Evolutionary conservation across 2,797 vertebrate genomes (phyloP), one percentile per base, ranked within the genome.

Genomic region (Hozukius guyotensis): DNA sequence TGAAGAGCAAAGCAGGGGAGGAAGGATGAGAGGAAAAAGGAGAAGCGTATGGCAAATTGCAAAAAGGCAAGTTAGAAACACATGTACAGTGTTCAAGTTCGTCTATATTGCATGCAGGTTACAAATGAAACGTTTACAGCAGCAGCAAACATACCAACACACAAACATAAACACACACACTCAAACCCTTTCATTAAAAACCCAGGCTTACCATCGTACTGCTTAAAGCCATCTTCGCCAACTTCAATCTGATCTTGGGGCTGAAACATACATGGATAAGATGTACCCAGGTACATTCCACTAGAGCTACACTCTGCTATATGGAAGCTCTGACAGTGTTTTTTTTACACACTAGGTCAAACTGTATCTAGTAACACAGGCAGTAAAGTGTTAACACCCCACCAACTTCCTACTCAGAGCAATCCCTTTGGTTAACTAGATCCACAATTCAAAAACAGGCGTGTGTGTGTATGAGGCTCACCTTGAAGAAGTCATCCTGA

Each of bases 401-500:
- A 69, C 76, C 34, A 38, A 61, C 76, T 52, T 11, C 20, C 53
- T 60, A 81, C 61, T 60, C 57, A 61, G 20, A 83, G 29, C 24
- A 49, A 72, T 69, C 42, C 68, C 59, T 69, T n/a, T 13, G 9
- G 18, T 46, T 75, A 67, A 70, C 63, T 75, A 32, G 1, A 77
- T 59, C 4, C 25, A 72, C n/a, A 62, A 56, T 56, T 34, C 2
- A 59, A 18, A 16, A 2, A 32, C 0, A 53, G 20, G 20, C 8
- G 1, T 18, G 3, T 72, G 24, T 34, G 60, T 61, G 32, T 20
- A 10, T 8, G 56, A 4, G 56, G 60, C 95, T 96, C 94, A 98
- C 97, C 97, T 97, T 97, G 93, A 98, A 98, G 93, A 98, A 98
- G 93, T 97, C 97, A 82, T 98, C 97, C 90, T 98, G 97, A 77